These are phyloP conservation scores for Hydractinia symbiolongicarpus DNA, from an alignment of 30 jellyfish, hydroid and myxozoan species.

Conservation along the genomic window DNA sequence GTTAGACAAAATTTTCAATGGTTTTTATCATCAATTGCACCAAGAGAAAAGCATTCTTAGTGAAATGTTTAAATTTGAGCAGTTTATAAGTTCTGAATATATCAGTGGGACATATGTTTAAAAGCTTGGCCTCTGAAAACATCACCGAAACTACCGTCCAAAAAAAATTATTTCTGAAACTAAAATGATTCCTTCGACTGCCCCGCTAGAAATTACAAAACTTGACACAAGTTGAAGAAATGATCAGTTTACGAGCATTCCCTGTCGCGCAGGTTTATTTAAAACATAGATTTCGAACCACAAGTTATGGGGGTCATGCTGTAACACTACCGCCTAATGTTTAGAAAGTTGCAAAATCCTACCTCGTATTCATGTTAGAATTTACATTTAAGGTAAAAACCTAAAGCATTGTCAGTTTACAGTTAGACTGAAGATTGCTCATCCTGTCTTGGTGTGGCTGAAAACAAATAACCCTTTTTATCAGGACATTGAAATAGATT, in stretches of 20 bases:
- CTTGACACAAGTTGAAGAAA: constrained; percentile 49
- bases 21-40: too few species aligned
- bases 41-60: too few species aligned
- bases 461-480: constrained; percentile 26
- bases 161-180: constrained; percentile 21
- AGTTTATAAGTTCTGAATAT: too few species aligned
- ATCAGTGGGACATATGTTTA: constrained; percentile 20
- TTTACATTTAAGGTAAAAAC: constrained; percentile 13
- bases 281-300: constrained; percentile 37
- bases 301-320: constrained; percentile 40
- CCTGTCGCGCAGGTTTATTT: constrained; percentile 37
- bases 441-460: constrained; percentile 37
- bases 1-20: too few species aligned
- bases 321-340: constrained; percentile 45
- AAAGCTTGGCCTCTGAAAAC: constrained; percentile 26
- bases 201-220: neutral
- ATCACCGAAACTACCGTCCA: neutral
- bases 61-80: too few species aligned
- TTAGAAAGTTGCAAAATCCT: constrained; percentile 36
- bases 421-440: constrained; percentile 28
- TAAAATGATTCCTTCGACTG: neutral
- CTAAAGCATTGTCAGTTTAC: constrained; percentile 5
- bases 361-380: constrained; percentile 32
- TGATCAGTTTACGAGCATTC: constrained; percentile 44
- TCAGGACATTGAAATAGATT: constrained; percentile 26